A percentile compares a stretch with the other conserved stretches of the same genome.
Conservation (phyloP, 2,888 invertebrate species). For the Sialis lutaria region DNA sequence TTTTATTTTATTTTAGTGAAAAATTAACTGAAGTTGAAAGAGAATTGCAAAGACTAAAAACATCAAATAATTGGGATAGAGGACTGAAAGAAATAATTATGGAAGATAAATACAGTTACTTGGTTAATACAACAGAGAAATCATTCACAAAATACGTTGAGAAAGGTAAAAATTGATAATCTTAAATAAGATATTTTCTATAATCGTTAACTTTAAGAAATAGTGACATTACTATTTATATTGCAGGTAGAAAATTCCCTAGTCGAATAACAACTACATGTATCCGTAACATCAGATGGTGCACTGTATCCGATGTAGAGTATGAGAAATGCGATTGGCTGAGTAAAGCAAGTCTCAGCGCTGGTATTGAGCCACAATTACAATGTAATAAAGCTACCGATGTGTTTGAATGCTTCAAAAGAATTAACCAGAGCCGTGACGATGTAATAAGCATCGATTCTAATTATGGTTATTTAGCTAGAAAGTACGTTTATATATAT, state of each 20-base stretch:
- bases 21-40: too few relatives aligned
- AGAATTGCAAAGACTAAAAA: too few relatives aligned
- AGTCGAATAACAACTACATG: conserved; percentile 7
- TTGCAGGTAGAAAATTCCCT: conserved; percentile 13
- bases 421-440: conserved; percentile 29
- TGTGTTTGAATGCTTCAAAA: conserved; percentile 34
- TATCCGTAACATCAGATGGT: conserved; percentile 32
- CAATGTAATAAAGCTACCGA: conserved; percentile 29
- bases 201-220: too few relatives aligned
- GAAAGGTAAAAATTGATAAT: too few relatives aligned
- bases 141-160: too few relatives aligned
- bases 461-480: conserved; percentile 42
- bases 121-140: too few relatives aligned
- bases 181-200: too few relatives aligned
- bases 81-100: too few relatives aligned
- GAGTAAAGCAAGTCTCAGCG: conserved; percentile 30
- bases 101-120: too few relatives aligned
- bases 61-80: too few relatives aligned
- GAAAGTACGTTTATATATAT: conserved; percentile 30
- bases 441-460: conserved; percentile 43
- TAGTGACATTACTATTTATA: too few relatives aligned
- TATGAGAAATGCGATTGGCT: conserved; percentile 42
- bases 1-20: too few relatives aligned
- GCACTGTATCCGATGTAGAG: conserved; percentile 34
- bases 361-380: conserved; percentile 41